Evolutionary conservation across 1,140 invertebrate genomes (phyloP), one percentile per base, ranked within the genome.

Genomic region (Ephestia elutella): DNA sequence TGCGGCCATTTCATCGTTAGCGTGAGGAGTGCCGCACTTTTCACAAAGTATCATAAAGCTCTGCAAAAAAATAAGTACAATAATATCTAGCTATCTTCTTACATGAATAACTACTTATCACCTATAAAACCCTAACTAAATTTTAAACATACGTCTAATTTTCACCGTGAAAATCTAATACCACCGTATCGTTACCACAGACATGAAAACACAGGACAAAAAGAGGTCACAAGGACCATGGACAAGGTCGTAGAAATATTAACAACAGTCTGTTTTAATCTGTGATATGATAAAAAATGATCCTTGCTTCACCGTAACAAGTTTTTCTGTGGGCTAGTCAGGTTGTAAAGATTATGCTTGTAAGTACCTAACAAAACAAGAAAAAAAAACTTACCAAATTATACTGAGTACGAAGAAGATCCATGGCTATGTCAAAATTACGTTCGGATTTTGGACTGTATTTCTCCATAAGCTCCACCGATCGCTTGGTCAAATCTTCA

Each of bases 31-130:
- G 7, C 60, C 51, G 57, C 79, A 80, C 19, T 67, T 60, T 20
- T 78, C 67, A 49, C 79, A 80, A 11, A 70, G 20, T 13, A 78
- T 57, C 5, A 73, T 66, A 38, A 80, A 82, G 49, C 76, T 73
- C 73, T 82, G 73, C 18, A 75, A 80, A 54, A 57, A 54, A 60
- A 66, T 57, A 63, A n/a, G n/a, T n/a, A 38, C 44, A 49, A 32
- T 13, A 17, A 18, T 5, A 49, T 25, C 7, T 25, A n/a, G 2
- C 21, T 25, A 25, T 25, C 21, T 7, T 25, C 21, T 25, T 25
- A 28, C 3, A 28, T 28, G 25, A 28, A 28, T 28, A 28, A 28
- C 8, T 28, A 28, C 25, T 28, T 28, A 8, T 3, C 8, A 28
- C 25, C 3, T 28, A 5, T 5, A 28, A 5, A 5, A 8, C 25